Evolutionary conservation across 2,888 invertebrate species (phyloP), one percentile per base, ranked within the genome.

Genomic region (Noctua fimbriata): DNA sequence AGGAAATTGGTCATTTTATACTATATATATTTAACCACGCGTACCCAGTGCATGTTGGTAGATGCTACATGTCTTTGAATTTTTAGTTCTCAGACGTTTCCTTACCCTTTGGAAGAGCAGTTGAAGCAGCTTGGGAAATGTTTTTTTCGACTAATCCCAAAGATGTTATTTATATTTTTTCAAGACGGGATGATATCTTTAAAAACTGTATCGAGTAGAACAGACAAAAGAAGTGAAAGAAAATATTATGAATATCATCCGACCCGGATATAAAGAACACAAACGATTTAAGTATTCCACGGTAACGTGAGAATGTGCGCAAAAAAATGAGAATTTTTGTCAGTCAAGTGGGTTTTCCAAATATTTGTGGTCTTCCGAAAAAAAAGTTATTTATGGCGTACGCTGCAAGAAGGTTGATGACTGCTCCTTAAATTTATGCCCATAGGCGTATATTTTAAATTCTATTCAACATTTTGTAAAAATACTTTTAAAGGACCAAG

Each of bases 291-390:
- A 66, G 47, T 83, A 73, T 86, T 82, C 81, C 55, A 82, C 69
- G 55, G 76, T 73, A 75, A 73, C 83, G 86, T 83, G 86, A 47
- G 86, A 83, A 83, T 41, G 7, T 82, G 21, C 21, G 41, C 69
- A 74, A 83, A 76, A 76, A 85, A 76, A 69, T 66, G 0, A 28
- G 63, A 55, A 32, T 82, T 76, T 85, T 82, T 72, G 41, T 82
- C 73, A 70, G 32, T 69, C 49, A 81, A 80, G 49, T 60, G 82
- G 75, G 67, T 60, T 83, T 85, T 47, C 69, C 82, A 72, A 69
- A 83, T 73, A 67, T 81, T 75, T 32, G 14, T 69, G 21, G 32
- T 60, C 24, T 65, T 85, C n/a, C 12, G 28, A 58, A 63, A 12
- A 85, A 78, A 73, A 78, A 41, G 47, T 75, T 72, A 85, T 81